Evolutionary conservation across 2,113 vertebrate species (phyloP).

Genomic region (Orycteropus afer): DNA sequence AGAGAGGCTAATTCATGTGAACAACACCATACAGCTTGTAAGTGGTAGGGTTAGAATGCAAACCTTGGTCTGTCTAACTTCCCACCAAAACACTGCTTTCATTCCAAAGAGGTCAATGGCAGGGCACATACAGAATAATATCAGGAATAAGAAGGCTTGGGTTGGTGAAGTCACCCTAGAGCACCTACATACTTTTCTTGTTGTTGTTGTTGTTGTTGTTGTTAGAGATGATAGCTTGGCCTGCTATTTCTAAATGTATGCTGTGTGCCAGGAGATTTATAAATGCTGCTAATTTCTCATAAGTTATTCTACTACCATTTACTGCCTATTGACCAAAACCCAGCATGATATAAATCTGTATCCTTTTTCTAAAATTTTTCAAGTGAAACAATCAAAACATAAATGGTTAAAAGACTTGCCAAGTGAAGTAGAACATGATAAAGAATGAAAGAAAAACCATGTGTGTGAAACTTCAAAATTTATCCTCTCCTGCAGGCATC

Average conservation of each 20-base stretch:
- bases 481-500: fast-evolving
- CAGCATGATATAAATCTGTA: not conserved
- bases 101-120: not conserved
- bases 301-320: not conserved
- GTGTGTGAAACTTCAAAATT: too few relatives aligned
- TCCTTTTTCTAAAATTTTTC: not conserved
- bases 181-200: not conserved
- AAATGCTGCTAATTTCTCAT: not conserved
- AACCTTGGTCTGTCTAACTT: not conserved
- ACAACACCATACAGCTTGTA: fast-evolving
- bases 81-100: too few relatives aligned
- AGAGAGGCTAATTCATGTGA: not conserved
- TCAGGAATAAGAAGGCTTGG: fast-evolving
- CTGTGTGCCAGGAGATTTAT: fast-evolving
- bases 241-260: fast-evolving
- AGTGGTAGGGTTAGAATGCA: fast-evolving
- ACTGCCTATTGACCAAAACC: not conserved
- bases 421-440: fast-evolving
- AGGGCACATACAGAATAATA: not conserved
- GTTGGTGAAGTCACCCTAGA: too few relatives aligned
- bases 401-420: not conserved
- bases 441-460: not conserved
- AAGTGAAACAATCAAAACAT: not conserved
- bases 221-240: too few relatives aligned
- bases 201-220: not conserved